Conservation (phyloP, 2,888 invertebrate species). For the Cheilosia scutellata region DNA sequence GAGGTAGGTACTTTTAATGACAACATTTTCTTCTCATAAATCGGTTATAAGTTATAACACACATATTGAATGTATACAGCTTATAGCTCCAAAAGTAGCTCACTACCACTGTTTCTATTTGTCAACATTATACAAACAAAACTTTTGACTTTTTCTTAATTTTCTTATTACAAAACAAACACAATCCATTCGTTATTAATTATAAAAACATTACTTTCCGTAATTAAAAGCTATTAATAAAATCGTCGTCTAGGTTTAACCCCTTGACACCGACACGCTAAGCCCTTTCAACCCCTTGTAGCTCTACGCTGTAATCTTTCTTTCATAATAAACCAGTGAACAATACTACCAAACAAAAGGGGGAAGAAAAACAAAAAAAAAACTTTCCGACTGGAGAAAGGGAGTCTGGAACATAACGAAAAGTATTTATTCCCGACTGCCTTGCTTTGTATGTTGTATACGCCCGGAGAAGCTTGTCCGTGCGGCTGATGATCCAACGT, state of each 20-base stretch:
- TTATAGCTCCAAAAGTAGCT: not conserved
- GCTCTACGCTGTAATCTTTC: conserved; percentile 31
- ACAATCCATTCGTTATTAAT: conserved; percentile 72
- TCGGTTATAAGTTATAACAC: too few species aligned
- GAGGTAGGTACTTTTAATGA: too few species aligned
- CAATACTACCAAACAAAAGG: conserved; percentile 51
- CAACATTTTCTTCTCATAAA: too few species aligned
- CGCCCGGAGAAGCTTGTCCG: conserved; percentile 27
- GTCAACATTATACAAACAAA: not conserved
- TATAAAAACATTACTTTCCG: conserved; percentile 75
- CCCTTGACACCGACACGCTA: conserved; percentile 74
- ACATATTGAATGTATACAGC: too few species aligned
- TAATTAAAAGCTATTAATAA: conserved; percentile 75
- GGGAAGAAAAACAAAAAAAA: conserved; percentile 31
- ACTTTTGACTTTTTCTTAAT: not conserved
- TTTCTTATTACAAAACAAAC: conserved; percentile 59
- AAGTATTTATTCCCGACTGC: conserved; percentile 25
- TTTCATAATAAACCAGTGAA: conserved; percentile 66
- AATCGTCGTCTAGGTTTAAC: conserved; percentile 72
- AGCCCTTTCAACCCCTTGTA: conserved; percentile 64
- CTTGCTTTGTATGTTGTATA: not conserved
- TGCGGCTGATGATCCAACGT: conserved; percentile 26
- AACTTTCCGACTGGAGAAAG: conserved; percentile 42
- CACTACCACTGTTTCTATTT: not conserved
- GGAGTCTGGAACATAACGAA: conserved; percentile 36